phyloP scores from a whole-genome alignment of 2,113 vertebrate species.

The Tinamus guttatus region DNA sequence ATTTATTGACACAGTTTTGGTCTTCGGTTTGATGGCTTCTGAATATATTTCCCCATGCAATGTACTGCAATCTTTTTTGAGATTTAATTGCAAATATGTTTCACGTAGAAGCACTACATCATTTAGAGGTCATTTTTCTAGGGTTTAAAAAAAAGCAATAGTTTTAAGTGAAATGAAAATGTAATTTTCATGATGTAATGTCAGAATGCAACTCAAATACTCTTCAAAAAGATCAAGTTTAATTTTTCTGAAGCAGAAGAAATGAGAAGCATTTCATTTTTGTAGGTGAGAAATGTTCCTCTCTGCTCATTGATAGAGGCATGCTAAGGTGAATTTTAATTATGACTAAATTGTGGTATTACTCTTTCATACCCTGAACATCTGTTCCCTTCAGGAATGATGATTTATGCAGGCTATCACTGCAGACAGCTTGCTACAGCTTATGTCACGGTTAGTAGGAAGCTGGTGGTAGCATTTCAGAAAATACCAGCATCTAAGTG shows the following conservation, averaged over 20 bases:
- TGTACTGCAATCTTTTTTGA: not conserved
- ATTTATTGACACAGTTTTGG: slow-evolving; percentile 23
- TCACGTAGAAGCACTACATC: not conserved
- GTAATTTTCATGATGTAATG: not conserved
- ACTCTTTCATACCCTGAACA: slow-evolving; percentile 89
- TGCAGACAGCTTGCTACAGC: slow-evolving; percentile 89
- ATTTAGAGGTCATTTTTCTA: slow-evolving; percentile 45
- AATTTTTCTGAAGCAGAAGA: slow-evolving; percentile 69
- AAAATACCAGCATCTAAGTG: slow-evolving; percentile 77
- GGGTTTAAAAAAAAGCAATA: slow-evolving; percentile 25
- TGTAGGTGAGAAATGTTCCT: slow-evolving; percentile 77
- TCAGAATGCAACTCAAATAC: slow-evolving; percentile 22
- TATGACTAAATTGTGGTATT: slow-evolving; percentile 93
- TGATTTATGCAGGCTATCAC: slow-evolving; percentile 94
- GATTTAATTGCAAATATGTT: slow-evolving; percentile 21
- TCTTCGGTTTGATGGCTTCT: not conserved
- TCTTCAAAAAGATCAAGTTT: slow-evolving; percentile 17
- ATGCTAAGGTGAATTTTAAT: slow-evolving; percentile 93
- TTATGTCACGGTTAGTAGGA: slow-evolving; percentile 86
- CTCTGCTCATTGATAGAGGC: slow-evolving; percentile 82
- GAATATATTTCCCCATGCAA: not conserved
- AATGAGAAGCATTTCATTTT: slow-evolving; percentile 70
- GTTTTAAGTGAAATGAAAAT: slow-evolving; percentile 31
- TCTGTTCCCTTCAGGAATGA: slow-evolving; percentile 91
- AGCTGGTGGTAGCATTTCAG: slow-evolving; percentile 80